These are phyloP conservation scores for Zingel zingel DNA, from an alignment of 2,113 vertebrate genomes.

Conservation along the genomic window DNA sequence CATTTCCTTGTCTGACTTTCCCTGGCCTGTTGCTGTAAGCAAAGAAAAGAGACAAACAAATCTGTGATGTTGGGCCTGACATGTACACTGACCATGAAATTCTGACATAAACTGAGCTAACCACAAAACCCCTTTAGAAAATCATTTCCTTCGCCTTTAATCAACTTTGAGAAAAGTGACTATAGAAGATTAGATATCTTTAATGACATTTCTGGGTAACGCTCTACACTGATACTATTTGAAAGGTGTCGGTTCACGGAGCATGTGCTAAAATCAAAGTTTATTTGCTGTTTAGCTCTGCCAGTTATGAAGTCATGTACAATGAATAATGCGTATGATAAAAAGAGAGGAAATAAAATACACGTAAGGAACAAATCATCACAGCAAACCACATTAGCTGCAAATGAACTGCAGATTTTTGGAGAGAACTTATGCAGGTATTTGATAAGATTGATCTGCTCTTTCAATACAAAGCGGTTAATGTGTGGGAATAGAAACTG, in stretches of 20 bases:
- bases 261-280: constrained; percentile 10
- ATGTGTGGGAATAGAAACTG: constrained; percentile 41
- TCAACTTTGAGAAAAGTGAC: constrained; percentile 16
- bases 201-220: constrained; percentile 14
- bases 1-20: constrained; percentile 19
- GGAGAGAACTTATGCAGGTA: constrained; percentile 37
- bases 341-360: constrained; percentile 58
- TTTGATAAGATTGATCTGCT: constrained; percentile 51
- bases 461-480: constrained; percentile 20
- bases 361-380: constrained; percentile 48
- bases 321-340: constrained; percentile 40
- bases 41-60: constrained; percentile 34
- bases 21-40: constrained; percentile 3
- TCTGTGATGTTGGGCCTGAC: constrained; percentile 9
- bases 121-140: constrained; percentile 7
- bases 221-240: constrained; percentile 3
- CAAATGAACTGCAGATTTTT: constrained; percentile 62
- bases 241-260: constrained; percentile 4
- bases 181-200: constrained; percentile 5
- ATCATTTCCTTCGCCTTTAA: constrained; percentile 17
- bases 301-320: constrained; percentile 48
- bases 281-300: constrained; percentile 26
- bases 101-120: constrained; percentile 23
- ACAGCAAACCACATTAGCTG: constrained; percentile 35
- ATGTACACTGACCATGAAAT: constrained; percentile 17